Base-by-base conservation (phyloP, 1,140 invertebrate genomes). In the Ridgeia piscesae region DNA sequence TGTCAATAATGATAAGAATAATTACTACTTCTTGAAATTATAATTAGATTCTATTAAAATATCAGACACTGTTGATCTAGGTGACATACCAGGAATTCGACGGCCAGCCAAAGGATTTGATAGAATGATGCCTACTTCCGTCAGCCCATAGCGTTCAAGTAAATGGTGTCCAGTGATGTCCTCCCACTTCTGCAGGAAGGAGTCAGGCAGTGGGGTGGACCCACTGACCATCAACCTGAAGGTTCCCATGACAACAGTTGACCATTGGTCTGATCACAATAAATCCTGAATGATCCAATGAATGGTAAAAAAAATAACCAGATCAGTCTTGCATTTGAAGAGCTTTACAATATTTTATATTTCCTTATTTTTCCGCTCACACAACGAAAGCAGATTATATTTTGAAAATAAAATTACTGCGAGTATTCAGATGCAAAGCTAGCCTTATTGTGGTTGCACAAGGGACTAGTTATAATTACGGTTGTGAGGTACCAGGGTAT, bases 131-230 rank as follows among this genome's bases (percentile, higher is more conserved):
- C 98, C 98, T 92, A 97, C 97, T 96, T 99, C 98, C 9, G 98
- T 98, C 98, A 99, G 98, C 31, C 98, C 98, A 96, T 98, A 99
- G 93, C 98, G 97, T 95, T 99, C 98, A 31, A 99, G 95, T 2
- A 99, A 96, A 89, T 96, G 96, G 95, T 98, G 97, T 0, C 98
- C 98, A 0, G 98, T 98, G 92, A 99, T 97, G 95, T 97, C 96
- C 94, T 97, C 97, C 98, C 98, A 99, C 94, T 97, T 96, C 88
- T 97, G 96, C 94, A 98, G 97, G n/a, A 98, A 96, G 6, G 97
- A 97, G 42, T 97, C 96, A 6, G 98, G 98, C 89, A 99, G 95
- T 6, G 98, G 97, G 1, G 98, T 97, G 31, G 98, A 99, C 0
- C 98, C 98, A 94, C 97, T 97, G 4, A 98, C 97, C 97, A 98